Evolutionary conservation across 2,797 vertebrate species (phyloP).

Genomic region (Takifugu rubripes): DNA sequence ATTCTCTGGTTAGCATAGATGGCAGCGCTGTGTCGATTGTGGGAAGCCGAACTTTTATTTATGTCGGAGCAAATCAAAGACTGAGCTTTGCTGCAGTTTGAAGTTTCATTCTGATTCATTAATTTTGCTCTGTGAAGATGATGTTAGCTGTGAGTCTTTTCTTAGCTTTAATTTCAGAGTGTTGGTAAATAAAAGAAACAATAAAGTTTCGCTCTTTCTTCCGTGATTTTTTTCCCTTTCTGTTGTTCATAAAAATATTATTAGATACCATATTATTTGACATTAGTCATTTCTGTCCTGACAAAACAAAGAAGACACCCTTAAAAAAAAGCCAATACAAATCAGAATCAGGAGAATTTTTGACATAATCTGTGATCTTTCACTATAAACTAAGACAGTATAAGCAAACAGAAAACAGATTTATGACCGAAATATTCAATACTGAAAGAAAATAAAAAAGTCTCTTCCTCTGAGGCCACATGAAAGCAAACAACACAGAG

Average conservation of each 20-base stretch:
- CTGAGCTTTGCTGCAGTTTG: slow-evolving; percentile 63
- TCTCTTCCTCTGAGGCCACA: no score
- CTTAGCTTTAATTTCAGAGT: slow-evolving; percentile 73
- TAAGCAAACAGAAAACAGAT: no score
- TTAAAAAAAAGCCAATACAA: no score
- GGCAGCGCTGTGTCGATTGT: slow-evolving; percentile 48
- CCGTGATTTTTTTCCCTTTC: slow-evolving; percentile 47
- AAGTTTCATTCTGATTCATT: slow-evolving; percentile 66
- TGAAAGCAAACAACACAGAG: no score
- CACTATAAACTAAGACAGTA: background rate
- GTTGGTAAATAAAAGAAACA: slow-evolving; percentile 71
- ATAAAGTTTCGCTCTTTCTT: slow-evolving; percentile 76
- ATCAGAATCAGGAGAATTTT: background rate
- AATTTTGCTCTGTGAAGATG: slow-evolving; percentile 74
- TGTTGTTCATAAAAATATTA: background rate
- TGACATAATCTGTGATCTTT: background rate
- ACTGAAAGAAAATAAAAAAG: no score
- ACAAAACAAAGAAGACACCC: no score
- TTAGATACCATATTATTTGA: no score
- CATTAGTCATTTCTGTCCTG: no score
- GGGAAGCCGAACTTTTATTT: slow-evolving; percentile 20
- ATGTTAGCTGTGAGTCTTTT: slow-evolving; percentile 75
- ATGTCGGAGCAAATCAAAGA: slow-evolving; percentile 43
- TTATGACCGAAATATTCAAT: no score
- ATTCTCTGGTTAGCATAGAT: slow-evolving; percentile 52